A percentile compares a stretch with the other conserved stretches of the same genome.
Evolutionary conservation across 1,140 invertebrate genomes (phyloP).

Genomic region (Capitella teleta): DNA sequence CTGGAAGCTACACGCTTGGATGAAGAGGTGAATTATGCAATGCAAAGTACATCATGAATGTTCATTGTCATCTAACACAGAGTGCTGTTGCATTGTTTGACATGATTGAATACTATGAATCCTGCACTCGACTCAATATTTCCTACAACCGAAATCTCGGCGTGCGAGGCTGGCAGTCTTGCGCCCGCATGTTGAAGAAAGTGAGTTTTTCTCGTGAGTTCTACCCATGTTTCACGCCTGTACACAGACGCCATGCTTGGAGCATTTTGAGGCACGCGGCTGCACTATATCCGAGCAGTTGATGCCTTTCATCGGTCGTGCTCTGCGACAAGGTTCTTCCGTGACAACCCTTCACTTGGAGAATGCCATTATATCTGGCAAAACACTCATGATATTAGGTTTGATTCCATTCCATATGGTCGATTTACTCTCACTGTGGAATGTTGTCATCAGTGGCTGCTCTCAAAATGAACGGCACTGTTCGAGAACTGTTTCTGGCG

Average conservation of each 20-base stretch:
- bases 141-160: slow-evolving; percentile 61
- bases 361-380: slow-evolving; percentile 56
- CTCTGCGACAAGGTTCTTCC: slow-evolving; percentile 55
- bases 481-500: slow-evolving; percentile 69
- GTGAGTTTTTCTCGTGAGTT: slow-evolving; percentile 34
- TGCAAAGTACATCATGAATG: slow-evolving; percentile 2
- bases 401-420: slow-evolving; percentile 10
- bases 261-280: slow-evolving; percentile 56
- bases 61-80: slow-evolving; percentile 36
- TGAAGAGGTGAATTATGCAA: slow-evolving; percentile 50
- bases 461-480: slow-evolving; percentile 63
- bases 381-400: slow-evolving; percentile 57
- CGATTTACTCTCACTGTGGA: background rate
- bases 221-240: background rate
- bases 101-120: slow-evolving; percentile 86
- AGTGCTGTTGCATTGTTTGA: slow-evolving; percentile 65
- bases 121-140: slow-evolving; percentile 63
- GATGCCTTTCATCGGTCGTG: slow-evolving; percentile 57
- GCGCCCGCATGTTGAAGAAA: slow-evolving; percentile 66
- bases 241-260: slow-evolving; percentile 56
- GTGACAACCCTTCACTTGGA: slow-evolving; percentile 62
- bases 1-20: slow-evolving; percentile 56
- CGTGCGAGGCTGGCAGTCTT: slow-evolving; percentile 66
- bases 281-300: slow-evolving; percentile 56
- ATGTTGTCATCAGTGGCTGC: slow-evolving; percentile 52